A percentile compares a stretch with the other conserved stretches of the same genome.
Evolutionary conservation across 1,140 invertebrate species (phyloP).

Genomic region (Cotesia vestalis): DNA sequence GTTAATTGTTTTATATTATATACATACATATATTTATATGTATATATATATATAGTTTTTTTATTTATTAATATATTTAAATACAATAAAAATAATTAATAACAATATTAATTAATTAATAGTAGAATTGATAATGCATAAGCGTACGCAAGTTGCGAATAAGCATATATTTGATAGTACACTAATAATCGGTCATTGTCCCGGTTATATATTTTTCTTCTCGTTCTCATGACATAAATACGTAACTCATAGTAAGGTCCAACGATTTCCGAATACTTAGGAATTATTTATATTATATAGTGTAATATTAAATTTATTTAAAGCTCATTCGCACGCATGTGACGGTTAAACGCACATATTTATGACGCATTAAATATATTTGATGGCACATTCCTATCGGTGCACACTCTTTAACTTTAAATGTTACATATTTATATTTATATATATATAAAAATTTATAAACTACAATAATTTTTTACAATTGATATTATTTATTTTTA

Average conservation of each 20-base stretch:
- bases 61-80: too few relatives aligned
- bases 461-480: not conserved
- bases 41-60: too few relatives aligned
- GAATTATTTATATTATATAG: not conserved
- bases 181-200: slow-evolving; percentile 16
- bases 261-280: slow-evolving; percentile 1
- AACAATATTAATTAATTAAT: too few relatives aligned
- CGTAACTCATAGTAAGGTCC: not conserved
- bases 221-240: not conserved
- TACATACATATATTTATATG: too few relatives aligned
- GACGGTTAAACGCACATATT: slow-evolving; percentile 33
- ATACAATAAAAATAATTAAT: too few relatives aligned
- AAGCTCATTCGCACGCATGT: slow-evolving; percentile 21
- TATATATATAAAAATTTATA: not conserved
- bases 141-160: slow-evolving; percentile 11
- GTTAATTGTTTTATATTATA: too few relatives aligned
- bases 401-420: slow-evolving; percentile 18
- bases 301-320: not conserved
- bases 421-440: not conserved
- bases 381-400: slow-evolving; percentile 40
- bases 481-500: not conserved
- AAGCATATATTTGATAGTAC: not conserved
- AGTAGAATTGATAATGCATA: not conserved
- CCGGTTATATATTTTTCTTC: slow-evolving; percentile 5
- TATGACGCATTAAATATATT: slow-evolving; percentile 29